Base-by-base conservation (phyloP, 2,888 invertebrate genomes). In the Coenonympha glycerion region DNA sequence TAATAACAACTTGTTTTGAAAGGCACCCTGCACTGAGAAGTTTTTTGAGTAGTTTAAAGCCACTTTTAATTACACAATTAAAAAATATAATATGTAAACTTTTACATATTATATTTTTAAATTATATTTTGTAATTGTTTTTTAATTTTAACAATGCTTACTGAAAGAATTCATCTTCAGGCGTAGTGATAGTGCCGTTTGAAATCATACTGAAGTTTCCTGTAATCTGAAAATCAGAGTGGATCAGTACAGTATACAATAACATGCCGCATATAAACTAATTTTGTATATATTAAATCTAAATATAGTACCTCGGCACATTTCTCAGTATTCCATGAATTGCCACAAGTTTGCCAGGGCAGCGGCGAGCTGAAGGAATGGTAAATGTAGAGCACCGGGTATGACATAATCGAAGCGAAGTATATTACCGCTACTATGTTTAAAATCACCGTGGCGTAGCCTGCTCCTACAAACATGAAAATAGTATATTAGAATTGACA, bases 81-180 rank as follows among this genome's bases (percentile, higher is more conserved):
- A n/a, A n/a, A n/a, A n/a, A n/a, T n/a, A n/a, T n/a, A n/a, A n/a
- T n/a, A n/a, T n/a, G n/a, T n/a, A n/a, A n/a, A n/a, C n/a, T n/a
- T 26, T 8, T 3, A 9, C 26, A 26, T 9, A 26, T 3, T 26
- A 26, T 9, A 9, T 26, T 26, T 21, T 21, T n/a, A n/a, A n/a
- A n/a, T n/a, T n/a, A n/a, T n/a, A n/a, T n/a, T n/a, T n/a, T n/a
- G n/a, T n/a, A n/a, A n/a, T n/a, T n/a, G n/a, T n/a, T n/a, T n/a
- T n/a, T n/a, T n/a, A 15, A 8, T 1, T 31, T 6, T 31, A 31
- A 15, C n/a, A 13, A 37, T 41, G 81, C 89, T 90, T 87, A 95
- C 95, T 93, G 92, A 71, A 93, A 95, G 76, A 94, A 95, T 75
- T 95, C 94, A 69, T 95, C 94, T 6, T 94, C 92, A 0, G 94